Evolutionary conservation across 2,797 vertebrate genomes (phyloP).

Genomic region (Lacerta bilineata): DNA sequence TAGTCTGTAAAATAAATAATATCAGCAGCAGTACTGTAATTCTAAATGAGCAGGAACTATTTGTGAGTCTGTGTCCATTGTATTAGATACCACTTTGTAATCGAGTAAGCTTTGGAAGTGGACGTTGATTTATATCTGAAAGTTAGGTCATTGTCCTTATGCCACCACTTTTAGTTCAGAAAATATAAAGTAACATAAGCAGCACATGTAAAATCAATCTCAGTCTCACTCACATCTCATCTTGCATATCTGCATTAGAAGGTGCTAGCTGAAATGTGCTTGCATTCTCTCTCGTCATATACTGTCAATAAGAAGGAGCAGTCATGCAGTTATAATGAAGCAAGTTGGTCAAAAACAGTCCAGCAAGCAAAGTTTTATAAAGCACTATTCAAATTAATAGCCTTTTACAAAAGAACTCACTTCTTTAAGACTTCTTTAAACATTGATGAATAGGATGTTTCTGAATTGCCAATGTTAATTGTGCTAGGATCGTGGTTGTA

Average conservation of each 20-base stretch:
- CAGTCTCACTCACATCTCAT: neutral
- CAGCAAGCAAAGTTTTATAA: constrained; percentile 40
- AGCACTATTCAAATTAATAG: constrained; percentile 66
- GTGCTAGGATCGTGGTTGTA: constrained; percentile 45
- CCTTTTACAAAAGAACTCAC: constrained; percentile 59
- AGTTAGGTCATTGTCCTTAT: neutral
- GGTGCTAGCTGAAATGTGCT: constrained; percentile 17
- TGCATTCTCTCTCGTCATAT: neutral
- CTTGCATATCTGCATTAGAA: constrained; percentile 17
- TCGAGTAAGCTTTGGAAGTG: neutral
- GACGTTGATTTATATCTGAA: neutral
- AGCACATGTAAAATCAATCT: neutral
- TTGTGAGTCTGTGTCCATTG: neutral
- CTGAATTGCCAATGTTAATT: constrained; percentile 68
- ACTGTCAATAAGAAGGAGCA: constrained; percentile 38
- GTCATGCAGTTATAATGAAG: constrained; percentile 13
- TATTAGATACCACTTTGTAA: neutral
- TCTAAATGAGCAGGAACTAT: neutral
- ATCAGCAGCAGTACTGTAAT: neutral
- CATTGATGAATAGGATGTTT: constrained; percentile 71
- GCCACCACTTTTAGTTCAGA: constrained; percentile 3
- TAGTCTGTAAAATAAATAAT: constrained; percentile 12
- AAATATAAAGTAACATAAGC: constrained; percentile 3
- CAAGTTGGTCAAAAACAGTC: constrained; percentile 36
- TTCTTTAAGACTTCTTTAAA: constrained; percentile 51